A percentile compares a stretch with the other conserved stretches of the same genome.
These are phyloP conservation scores for Sturnus vulgaris DNA, from an alignment of 2,113 vertebrate species.

Conservation along the genomic window DNA sequence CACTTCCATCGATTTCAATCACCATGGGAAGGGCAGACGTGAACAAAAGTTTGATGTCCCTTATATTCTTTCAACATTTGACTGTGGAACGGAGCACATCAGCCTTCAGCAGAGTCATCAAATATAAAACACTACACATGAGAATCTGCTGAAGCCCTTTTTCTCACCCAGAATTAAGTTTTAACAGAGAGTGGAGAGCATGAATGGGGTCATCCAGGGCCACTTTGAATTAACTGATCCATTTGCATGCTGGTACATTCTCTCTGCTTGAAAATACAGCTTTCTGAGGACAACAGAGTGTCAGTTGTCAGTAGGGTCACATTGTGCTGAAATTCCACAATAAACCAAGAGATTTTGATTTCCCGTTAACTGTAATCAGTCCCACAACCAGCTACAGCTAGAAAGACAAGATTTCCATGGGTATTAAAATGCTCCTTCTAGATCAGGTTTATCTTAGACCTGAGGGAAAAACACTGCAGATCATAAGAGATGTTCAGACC, in stretches of 20 bases:
- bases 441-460: background rate
- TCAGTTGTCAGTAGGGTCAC: background rate
- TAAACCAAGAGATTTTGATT: background rate
- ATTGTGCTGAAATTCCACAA: background rate
- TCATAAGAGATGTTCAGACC: background rate
- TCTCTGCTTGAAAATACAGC: background rate
- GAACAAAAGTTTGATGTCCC: constrained; percentile 30
- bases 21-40: background rate
- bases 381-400: background rate
- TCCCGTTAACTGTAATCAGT: background rate
- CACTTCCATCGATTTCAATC: constrained; percentile 32
- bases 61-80: background rate
- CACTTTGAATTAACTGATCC: background rate
- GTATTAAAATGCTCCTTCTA: background rate
- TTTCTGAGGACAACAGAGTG: background rate
- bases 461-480: background rate
- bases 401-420: background rate
- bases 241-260: background rate
- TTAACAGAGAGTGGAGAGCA: background rate
- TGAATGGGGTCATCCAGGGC: background rate
- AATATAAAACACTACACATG: background rate
- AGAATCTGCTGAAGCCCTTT: background rate
- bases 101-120: background rate
- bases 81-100: background rate
- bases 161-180: background rate